Conservation (phyloP, 2,888 invertebrate species). For the Branchellion lobata region DNA sequence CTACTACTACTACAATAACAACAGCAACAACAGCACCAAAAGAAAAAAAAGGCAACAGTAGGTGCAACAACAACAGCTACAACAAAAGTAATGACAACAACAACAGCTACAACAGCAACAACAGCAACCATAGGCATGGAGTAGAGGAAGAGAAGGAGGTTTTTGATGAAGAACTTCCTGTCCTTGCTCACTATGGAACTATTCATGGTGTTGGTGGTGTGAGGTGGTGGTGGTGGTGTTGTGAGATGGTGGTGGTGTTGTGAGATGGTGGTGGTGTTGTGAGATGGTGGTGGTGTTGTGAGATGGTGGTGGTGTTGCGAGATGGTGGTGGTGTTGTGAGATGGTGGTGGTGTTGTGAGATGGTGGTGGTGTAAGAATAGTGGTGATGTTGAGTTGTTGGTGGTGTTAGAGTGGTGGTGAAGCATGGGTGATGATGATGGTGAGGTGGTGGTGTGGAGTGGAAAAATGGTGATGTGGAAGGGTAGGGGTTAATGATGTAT, state of each 20-base stretch:
- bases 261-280: neutral
- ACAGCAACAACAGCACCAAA: too few species aligned
- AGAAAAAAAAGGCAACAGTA: slow-evolving; percentile 48
- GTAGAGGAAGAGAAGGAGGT: slow-evolving; percentile 76
- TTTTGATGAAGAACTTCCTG: slow-evolving; percentile 72
- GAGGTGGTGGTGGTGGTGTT: neutral
- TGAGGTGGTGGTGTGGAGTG: too few species aligned
- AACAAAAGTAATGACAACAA: too few species aligned
- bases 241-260: neutral
- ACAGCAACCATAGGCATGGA: slow-evolving; percentile 77
- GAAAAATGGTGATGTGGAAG: too few species aligned
- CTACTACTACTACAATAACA: too few species aligned
- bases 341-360: neutral
- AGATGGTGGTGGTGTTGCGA: neutral
- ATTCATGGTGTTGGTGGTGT: slow-evolving; percentile 49
- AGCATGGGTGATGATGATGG: neutral
- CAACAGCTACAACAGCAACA: too few species aligned
- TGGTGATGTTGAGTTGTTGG: too few species aligned
- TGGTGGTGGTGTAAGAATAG: neutral
- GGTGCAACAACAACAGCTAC: too few species aligned
- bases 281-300: neutral
- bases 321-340: neutral
- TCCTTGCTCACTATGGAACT: slow-evolving; percentile 91
- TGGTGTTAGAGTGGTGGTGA: neutral
- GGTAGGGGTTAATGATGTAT: too few species aligned